phyloP scores from a whole-genome alignment of 2,113 vertebrate genomes.

The Phalacrocorax pelagicus region DNA sequence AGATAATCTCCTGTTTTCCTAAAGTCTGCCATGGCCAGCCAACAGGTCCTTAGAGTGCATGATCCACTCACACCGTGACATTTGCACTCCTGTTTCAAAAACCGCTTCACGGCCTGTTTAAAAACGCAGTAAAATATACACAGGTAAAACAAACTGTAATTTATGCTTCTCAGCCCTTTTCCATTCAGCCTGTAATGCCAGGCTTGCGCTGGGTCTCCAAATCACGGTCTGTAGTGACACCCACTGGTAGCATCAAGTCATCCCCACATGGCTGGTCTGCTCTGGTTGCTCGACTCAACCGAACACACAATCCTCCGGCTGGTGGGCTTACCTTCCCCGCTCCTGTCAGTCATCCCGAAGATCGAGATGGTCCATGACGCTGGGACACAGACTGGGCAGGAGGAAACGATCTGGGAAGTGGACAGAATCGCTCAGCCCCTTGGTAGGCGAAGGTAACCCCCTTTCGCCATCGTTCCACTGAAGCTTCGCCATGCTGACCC shows the following conservation, averaged over 20 bases:
- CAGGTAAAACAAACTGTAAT: neutral
- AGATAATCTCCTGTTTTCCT: conserved; percentile 91
- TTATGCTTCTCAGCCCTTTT: neutral
- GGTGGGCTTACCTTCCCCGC: neutral
- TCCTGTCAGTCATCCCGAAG: neutral
- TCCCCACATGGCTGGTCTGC: neutral
- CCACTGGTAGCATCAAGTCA: conserved; percentile 54
- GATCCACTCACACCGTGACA: conserved; percentile 98
- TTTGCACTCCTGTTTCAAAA: conserved; percentile 94
- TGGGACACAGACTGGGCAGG: neutral
- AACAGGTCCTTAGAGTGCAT: conserved; percentile 91
- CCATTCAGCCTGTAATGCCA: neutral
- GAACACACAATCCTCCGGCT: fast-evolving
- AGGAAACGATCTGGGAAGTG: fast-evolving
- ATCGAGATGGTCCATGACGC: fast-evolving
- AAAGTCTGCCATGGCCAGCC: conserved; percentile 94
- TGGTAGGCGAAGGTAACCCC: fast-evolving
- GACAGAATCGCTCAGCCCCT: neutral
- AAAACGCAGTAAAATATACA: conserved; percentile 14
- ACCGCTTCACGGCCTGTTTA: conserved; percentile 89
- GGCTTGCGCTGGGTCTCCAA: neutral
- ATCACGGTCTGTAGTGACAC: conserved; percentile 61
- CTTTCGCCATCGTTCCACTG: neutral
- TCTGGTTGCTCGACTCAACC: neutral
- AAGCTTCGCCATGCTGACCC: fast-evolving